Conservation (phyloP, 2,888 invertebrate species). For the Anaspis maculata region DNA sequence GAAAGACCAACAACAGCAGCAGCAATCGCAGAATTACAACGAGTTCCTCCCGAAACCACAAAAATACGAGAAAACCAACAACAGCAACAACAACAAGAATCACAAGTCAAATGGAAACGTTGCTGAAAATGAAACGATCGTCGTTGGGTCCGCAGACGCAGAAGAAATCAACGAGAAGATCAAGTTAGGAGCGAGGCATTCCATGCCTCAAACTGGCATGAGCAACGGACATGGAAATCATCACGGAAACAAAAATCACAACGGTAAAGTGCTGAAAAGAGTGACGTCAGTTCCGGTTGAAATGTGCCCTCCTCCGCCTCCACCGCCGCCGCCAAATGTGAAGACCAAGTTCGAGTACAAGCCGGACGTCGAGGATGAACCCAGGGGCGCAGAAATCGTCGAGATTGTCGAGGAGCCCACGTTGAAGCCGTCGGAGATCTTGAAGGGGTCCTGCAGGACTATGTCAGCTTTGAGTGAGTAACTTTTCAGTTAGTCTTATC, state of each 20-base stretch:
- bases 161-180: conserved; percentile 36
- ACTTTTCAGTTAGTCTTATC: no score
- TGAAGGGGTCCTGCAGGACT: conserved; percentile 50
- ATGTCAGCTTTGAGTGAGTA: conserved; percentile 49
- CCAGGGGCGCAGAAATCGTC: conserved; percentile 38
- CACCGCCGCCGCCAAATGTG: conserved; percentile 56
- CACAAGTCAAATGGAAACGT: no score
- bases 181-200: conserved; percentile 36
- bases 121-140: no score
- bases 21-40: conserved; percentile 29
- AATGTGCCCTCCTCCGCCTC: conserved; percentile 53
- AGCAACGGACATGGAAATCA: no score
- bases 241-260: no score
- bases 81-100: conserved; percentile 35
- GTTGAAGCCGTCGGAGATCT: conserved; percentile 56
- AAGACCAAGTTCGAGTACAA: conserved; percentile 11
- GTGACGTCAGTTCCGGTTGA: conserved; percentile 51
- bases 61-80: conserved; percentile 30
- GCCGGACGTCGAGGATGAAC: conserved; percentile 26
- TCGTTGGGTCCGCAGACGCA: no score
- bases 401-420: conserved; percentile 62
- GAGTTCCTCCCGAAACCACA: conserved; percentile 38
- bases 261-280: conserved; percentile 41
- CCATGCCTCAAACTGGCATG: conserved; percentile 26
- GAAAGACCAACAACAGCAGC: no score